Percentiles rank a stretch among this genome's conserved stretches.
Conservation (phyloP, 35 echinoderm and acorn worm genomes). For the Heliocidaris tuberculata region DNA sequence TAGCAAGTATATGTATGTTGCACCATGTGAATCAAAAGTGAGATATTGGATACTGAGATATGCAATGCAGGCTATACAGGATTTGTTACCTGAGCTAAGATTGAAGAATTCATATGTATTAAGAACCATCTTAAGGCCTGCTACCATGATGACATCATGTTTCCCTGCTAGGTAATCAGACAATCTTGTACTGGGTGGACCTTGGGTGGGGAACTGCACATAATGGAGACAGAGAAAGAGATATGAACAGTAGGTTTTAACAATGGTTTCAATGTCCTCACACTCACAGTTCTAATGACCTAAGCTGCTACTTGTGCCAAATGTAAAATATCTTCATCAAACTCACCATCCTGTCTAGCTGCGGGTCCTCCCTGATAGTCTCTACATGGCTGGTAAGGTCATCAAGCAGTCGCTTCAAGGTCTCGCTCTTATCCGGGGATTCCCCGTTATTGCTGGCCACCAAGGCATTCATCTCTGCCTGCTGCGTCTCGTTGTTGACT, state of each 20-base stretch:
- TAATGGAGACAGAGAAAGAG: background rate
- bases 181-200: conserved; percentile 66
- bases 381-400: conserved; percentile 34
- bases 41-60: no score
- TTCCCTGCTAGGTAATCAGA: conserved; percentile 73
- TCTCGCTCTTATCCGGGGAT: conserved; percentile 46
- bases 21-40: no score
- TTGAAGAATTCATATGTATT: conserved; percentile 51
- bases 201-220: conserved; percentile 73
- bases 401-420: conserved; percentile 44
- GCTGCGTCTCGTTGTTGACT: background rate
- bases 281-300: background rate
- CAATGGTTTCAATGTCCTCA: background rate
- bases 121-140: conserved; percentile 50
- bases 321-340: background rate
- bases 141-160: conserved; percentile 55
- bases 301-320: background rate
- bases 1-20: no score
- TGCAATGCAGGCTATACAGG: background rate
- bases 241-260: background rate
- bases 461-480: background rate
- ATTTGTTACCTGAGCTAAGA: conserved; percentile 53
- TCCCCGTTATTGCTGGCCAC: conserved; percentile 46
- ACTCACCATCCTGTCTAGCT: conserved; percentile 38
- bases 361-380: conserved; percentile 51